Evolutionary conservation across 2,113 vertebrate species (phyloP).

Genomic region (Tapirus terrestris): DNA sequence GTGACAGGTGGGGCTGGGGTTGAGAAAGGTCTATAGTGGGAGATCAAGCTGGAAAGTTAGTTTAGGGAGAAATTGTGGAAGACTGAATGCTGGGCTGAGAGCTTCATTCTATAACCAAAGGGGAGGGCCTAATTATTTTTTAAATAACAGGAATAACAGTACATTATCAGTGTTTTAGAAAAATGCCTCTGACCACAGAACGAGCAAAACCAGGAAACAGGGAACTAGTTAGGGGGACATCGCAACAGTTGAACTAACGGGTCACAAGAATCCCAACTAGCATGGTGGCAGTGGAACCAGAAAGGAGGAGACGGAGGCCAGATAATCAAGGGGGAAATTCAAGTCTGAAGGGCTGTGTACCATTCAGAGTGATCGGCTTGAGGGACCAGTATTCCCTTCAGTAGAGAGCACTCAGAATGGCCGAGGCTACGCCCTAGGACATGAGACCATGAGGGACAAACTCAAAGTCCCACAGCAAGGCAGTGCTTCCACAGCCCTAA

Average conservation of each 20-base stretch:
- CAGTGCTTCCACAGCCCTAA: neutral
- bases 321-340: constrained; percentile 72
- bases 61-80: neutral
- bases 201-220: neutral
- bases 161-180: neutral
- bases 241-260: neutral
- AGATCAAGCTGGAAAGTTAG: neutral
- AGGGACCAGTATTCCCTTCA: neutral
- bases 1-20: too few species aligned
- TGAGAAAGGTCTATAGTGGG: neutral
- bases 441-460: neutral
- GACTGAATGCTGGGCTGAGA: neutral
- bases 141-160: neutral
- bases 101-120: neutral
- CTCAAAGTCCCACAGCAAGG: neutral
- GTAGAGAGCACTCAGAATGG: neutral
- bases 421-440: neutral
- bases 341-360: constrained; percentile 89
- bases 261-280: neutral
- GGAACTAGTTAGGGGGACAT: neutral
- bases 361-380: constrained; percentile 82
- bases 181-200: neutral
- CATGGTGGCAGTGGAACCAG: neutral
- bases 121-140: neutral
- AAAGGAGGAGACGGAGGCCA: constrained; percentile 63